These are phyloP conservation scores for Ataeniobius toweri DNA, from an alignment of 2,797 vertebrate species.

Conservation along the genomic window DNA sequence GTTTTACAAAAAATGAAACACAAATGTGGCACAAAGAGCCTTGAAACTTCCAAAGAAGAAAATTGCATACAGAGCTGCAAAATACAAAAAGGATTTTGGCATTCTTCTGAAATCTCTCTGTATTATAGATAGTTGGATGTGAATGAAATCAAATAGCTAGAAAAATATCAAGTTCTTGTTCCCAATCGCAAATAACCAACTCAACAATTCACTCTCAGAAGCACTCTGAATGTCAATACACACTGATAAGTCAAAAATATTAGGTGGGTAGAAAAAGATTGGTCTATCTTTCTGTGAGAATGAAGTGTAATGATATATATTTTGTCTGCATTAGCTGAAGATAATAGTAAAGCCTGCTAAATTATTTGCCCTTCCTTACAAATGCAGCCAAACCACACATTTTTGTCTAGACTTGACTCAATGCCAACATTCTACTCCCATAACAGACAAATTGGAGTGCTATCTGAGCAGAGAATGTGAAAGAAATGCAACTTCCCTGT, in stretches of 20 bases:
- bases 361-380: conserved; percentile 69
- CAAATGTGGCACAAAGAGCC: conserved; percentile 65
- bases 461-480: conserved; percentile 62
- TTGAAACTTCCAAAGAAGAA: conserved; percentile 40
- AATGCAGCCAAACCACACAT: conserved; percentile 81
- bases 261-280: conserved; percentile 11
- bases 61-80: conserved; percentile 43
- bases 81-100: conserved; percentile 41
- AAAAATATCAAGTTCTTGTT: conserved; percentile 41
- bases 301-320: conserved; percentile 12
- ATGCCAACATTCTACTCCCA: conserved; percentile 71
- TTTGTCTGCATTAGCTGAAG: conserved; percentile 16
- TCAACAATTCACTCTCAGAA: conserved; percentile 22
- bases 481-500: conserved; percentile 58
- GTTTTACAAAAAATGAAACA: conserved; percentile 74
- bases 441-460: conserved; percentile 64
- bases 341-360: conserved; percentile 59
- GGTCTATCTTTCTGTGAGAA: conserved; percentile 34
- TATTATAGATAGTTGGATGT: conserved; percentile 30
- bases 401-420: conserved; percentile 80
- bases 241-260: conserved; percentile 9
- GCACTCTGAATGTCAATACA: conserved; percentile 10
- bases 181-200: conserved; percentile 4
- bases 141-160: conserved; percentile 29
- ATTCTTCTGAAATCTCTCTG: conserved; percentile 32